Percentiles rank a stretch among this genome's conserved stretches.
Evolutionary conservation across 2,113 vertebrate species (phyloP).

Genomic region (Bos taurus): DNA sequence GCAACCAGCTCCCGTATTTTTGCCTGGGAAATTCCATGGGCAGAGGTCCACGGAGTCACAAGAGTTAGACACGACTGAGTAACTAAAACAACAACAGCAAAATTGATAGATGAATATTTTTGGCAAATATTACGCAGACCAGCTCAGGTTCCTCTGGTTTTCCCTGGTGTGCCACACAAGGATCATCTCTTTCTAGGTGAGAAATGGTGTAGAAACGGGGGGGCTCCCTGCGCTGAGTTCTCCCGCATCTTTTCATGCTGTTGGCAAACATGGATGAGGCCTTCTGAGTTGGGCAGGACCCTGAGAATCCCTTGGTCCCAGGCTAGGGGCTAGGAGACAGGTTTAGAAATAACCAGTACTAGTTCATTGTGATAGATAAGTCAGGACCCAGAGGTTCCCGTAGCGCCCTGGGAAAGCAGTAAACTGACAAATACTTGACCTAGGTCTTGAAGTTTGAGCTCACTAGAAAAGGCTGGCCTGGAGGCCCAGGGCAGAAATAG

Average conservation of each 20-base stretch:
- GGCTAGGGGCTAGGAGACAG: background rate
- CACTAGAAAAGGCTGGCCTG: background rate
- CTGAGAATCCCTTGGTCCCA: background rate
- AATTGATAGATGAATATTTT: background rate
- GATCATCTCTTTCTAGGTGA: background rate
- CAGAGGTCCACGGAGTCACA: background rate
- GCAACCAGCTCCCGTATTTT: background rate
- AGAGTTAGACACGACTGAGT: background rate
- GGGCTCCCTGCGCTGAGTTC: background rate
- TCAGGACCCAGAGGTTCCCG: background rate
- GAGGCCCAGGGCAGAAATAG: background rate
- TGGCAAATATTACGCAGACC: background rate
- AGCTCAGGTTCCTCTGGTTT: background rate
- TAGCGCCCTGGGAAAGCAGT: accelerated
- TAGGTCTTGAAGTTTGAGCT: background rate
- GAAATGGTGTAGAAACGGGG: background rate
- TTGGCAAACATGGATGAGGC: accelerated
- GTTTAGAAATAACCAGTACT: background rate
- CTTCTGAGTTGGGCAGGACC: background rate
- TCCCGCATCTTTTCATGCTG: accelerated
- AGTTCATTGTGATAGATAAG: accelerated
- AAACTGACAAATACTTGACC: no score
- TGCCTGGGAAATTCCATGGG: background rate
- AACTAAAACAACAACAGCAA: background rate
- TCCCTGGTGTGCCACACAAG: background rate